phyloP scores from a whole-genome alignment of 1,140 invertebrate species.

The Phortica variegata region DNA sequence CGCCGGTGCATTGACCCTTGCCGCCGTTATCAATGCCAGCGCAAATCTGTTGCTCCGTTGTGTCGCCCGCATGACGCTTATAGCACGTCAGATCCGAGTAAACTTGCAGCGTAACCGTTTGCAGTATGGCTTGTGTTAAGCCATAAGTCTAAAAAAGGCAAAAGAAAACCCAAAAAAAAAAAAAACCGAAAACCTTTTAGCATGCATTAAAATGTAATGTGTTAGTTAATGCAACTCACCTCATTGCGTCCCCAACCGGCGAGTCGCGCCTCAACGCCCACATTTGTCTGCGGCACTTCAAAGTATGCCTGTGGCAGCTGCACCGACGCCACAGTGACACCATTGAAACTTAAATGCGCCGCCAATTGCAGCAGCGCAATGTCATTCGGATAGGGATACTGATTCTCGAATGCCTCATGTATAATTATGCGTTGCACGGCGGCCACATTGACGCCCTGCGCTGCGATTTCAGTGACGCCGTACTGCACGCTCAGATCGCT shows the following conservation, averaged over 20 bases:
- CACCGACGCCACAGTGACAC: background rate
- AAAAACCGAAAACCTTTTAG: background rate
- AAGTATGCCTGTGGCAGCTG: constrained; percentile 1
- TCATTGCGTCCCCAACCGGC: constrained; percentile 20
- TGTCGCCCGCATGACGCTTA: constrained; percentile 10
- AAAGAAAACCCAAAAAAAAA: too few relatives aligned
- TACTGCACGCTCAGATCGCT: constrained; percentile 2
- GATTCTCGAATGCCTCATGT: constrained; percentile 16
- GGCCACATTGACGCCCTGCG: background rate
- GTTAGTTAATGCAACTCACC: background rate
- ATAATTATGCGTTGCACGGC: constrained; percentile 8
- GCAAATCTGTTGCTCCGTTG: constrained; percentile 29
- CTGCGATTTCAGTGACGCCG: background rate
- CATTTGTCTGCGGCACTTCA: background rate
- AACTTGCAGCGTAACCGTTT: constrained; percentile 29
- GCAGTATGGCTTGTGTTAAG: constrained; percentile 17
- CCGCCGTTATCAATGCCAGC: constrained; percentile 34
- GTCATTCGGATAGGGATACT: constrained; percentile 17
- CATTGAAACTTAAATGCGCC: background rate
- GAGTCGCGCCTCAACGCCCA: constrained; percentile 5
- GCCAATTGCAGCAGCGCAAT: background rate
- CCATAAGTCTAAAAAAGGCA: constrained; percentile 28
- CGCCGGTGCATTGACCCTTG: constrained; percentile 46
- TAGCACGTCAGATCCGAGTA: constrained; percentile 27
- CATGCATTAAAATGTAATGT: background rate